Evolutionary conservation across 2,797 vertebrate genomes (phyloP), one percentile per base, ranked within the genome.

Genomic region (Periophthalmus magnuspinnatus): DNA sequence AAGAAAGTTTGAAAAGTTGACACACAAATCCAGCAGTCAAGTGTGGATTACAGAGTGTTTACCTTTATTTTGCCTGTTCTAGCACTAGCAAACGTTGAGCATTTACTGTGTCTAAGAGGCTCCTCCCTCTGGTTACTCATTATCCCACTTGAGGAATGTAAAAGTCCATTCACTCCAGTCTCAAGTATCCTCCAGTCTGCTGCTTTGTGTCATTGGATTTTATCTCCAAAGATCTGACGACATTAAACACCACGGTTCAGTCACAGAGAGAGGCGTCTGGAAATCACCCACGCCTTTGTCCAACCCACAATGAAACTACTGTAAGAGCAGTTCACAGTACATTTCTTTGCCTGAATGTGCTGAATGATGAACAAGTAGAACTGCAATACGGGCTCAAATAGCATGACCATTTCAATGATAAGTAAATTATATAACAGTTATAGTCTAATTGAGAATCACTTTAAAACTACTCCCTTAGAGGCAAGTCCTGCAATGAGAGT

Each of bases 111-210:
- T 72, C 50, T 28, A 41, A 24, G 68, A 74, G 47, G 76, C 65
- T 38, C 69, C 73, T 72, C 76, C 81, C 76, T 48, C 55, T 33
- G 33, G 83, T 82, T 81, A 83, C 74, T 87, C 67, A 89, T 89
- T 87, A 85, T 85, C 84, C 65, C 56, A 74, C 62, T 54, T 67
- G 59, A 71, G 79, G 80, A 86, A 84, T 73, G 78, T 69, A 1
- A 61, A 57, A 65, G 62, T 64, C 60, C 70, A 60, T 57, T 74
- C 45, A 69, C 62, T 66, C 11, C 0, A 1, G 65, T 74, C 34
- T 73, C 1, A 1, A 59, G 50, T 76, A 77, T 50, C 71, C 62
- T 21, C 21, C 65, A 6, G 5, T 24, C 41, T 0, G 50, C 33
- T n/a, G 34, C 13, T 50, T 81, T 38, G 38, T 45, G 66, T 73